Conservation (phyloP, 2,113 vertebrate species). For the Ptilorrhoa leucosticta region DNA sequence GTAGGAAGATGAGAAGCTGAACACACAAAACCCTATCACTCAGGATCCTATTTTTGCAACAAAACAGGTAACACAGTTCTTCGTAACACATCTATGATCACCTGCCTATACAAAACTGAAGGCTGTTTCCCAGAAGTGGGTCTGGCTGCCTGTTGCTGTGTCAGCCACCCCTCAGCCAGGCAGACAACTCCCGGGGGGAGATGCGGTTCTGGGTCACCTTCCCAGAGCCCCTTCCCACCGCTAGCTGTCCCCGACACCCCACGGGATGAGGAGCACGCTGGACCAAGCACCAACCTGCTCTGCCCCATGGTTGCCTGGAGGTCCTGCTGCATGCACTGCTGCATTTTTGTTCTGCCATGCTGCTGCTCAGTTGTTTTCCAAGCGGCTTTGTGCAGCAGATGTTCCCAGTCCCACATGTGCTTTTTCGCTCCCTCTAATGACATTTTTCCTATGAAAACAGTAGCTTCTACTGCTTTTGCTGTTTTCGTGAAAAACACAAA, state of each 20-base stretch:
- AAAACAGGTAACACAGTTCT: not conserved
- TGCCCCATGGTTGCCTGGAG: not conserved
- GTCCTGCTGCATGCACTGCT: not conserved
- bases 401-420: constrained; percentile 66
- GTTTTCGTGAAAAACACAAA: constrained; percentile 24
- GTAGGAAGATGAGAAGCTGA: not conserved
- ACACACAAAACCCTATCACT: not conserved
- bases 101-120: not conserved
- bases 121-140: not conserved
- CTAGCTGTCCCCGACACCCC: accelerated
- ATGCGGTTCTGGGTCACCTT: not conserved
- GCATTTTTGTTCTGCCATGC: not conserved
- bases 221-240: accelerated
- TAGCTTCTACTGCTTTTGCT: constrained; percentile 62
- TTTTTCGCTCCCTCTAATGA: constrained; percentile 58
- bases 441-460: constrained; percentile 68
- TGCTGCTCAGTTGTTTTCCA: constrained; percentile 47
- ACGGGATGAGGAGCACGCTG: accelerated
- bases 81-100: not conserved
- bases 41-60: not conserved
- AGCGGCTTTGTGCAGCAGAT: constrained; percentile 51
- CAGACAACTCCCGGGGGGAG: accelerated
- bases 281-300: not conserved
- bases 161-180: not conserved
- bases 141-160: not conserved